Percentiles rank a stretch among this genome's conserved stretches.
Conservation (phyloP, 1,140 invertebrate genomes). For the Brachionus sp. region DNA sequence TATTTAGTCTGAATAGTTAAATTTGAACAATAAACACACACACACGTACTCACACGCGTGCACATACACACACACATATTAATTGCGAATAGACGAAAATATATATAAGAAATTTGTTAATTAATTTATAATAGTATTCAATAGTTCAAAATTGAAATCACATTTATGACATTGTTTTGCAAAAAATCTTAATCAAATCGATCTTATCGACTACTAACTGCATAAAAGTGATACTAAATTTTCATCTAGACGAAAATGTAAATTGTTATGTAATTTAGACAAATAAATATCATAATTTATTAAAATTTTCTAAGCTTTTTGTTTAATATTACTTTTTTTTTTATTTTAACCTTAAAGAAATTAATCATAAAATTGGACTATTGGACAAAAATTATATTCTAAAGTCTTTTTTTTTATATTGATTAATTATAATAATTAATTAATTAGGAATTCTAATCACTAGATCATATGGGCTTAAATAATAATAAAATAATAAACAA, state of each 20-base stretch:
- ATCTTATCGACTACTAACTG: not conserved
- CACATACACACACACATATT: not conserved
- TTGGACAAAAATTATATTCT: too few species aligned
- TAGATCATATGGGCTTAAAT: conserved; percentile 1
- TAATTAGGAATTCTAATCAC: not conserved
- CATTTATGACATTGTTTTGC: not conserved
- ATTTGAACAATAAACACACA: not conserved
- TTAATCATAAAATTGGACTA: too few species aligned
- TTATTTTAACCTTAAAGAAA: too few species aligned
- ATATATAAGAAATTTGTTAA: not conserved
- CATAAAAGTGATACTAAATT: not conserved
- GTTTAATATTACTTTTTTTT: not conserved
- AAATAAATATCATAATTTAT: conserved; percentile 7
- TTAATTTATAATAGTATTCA: not conserved
- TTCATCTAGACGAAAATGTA: not conserved
- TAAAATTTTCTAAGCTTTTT: not conserved
- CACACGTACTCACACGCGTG: not conserved
- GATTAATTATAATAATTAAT: not conserved
- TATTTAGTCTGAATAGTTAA: not conserved
- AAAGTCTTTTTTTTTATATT: not conserved
- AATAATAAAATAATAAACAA: not conserved
- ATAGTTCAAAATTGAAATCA: not conserved
- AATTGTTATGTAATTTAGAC: conserved; percentile 3
- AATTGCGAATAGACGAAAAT: not conserved
- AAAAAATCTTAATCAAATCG: not conserved